Conservation (phyloP, 2,888 invertebrate species). For the Oithona nana region DNA sequence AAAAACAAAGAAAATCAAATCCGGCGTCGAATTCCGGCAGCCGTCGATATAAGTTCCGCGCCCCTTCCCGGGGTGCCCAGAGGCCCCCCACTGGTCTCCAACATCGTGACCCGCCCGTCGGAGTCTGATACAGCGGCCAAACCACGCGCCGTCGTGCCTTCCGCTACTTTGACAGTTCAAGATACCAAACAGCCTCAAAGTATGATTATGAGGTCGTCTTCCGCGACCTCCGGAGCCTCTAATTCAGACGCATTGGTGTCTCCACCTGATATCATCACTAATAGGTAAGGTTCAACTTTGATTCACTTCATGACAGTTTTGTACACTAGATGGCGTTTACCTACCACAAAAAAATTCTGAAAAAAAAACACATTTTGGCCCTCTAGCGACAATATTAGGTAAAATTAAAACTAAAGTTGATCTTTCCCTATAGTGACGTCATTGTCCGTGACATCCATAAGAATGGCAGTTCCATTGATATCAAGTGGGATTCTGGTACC, state of each 20-base stretch:
- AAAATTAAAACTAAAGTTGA: too few relatives aligned
- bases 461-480: constrained; percentile 52
- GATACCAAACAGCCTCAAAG: not conserved
- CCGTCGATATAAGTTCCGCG: not conserved
- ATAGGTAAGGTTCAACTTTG: too few relatives aligned
- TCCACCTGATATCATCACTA: too few relatives aligned
- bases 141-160: not conserved
- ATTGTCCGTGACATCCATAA: constrained; percentile 64
- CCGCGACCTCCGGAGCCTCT: too few relatives aligned
- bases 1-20: not conserved
- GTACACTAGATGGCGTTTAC: too few relatives aligned
- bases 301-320: too few relatives aligned
- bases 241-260: too few relatives aligned
- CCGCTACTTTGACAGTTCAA: not conserved
- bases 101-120: not conserved
- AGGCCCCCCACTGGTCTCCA: not conserved
- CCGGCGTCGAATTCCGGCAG: not conserved
- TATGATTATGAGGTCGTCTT: too few relatives aligned
- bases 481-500: constrained; percentile 68
- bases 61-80: not conserved
- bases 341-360: too few relatives aligned
- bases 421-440: constrained; percentile 37
- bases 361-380: too few relatives aligned
- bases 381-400: too few relatives aligned
- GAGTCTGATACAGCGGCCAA: not conserved